Conservation (phyloP, 2,797 vertebrate genomes). For the Phoebastria nigripes region DNA sequence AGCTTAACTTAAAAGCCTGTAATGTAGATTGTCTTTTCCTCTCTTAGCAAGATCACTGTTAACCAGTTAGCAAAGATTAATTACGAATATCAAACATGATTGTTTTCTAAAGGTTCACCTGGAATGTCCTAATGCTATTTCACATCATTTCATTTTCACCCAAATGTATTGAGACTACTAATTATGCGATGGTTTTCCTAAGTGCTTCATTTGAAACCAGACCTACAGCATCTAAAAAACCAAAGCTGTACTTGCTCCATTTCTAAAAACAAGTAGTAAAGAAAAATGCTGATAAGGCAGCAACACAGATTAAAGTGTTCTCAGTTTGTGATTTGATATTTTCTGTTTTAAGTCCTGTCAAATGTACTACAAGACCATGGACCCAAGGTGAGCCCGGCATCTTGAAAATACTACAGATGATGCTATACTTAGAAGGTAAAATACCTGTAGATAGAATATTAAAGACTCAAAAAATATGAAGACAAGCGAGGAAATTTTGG, state of each 20-base stretch:
- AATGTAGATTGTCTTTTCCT: background rate
- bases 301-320: background rate
- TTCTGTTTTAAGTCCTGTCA: background rate
- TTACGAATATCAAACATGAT: background rate
- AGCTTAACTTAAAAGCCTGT: background rate
- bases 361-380: background rate
- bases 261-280: background rate
- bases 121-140: background rate
- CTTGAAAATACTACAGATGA: background rate
- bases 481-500: background rate
- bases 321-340: background rate
- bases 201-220: background rate
- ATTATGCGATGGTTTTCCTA: background rate
- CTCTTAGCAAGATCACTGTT: background rate
- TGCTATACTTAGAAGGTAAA: background rate
- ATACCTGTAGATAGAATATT: background rate
- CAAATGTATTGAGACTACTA: background rate
- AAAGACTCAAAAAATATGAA: background rate
- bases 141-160: background rate
- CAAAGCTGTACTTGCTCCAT: background rate
- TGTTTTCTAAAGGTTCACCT: background rate
- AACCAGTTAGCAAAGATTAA: background rate
- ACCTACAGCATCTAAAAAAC: background rate
- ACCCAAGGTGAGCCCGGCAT: background rate
- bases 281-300: background rate